Evolutionary conservation across 1,140 invertebrate species (phyloP).

Genomic region (Aphelinus certus): DNA sequence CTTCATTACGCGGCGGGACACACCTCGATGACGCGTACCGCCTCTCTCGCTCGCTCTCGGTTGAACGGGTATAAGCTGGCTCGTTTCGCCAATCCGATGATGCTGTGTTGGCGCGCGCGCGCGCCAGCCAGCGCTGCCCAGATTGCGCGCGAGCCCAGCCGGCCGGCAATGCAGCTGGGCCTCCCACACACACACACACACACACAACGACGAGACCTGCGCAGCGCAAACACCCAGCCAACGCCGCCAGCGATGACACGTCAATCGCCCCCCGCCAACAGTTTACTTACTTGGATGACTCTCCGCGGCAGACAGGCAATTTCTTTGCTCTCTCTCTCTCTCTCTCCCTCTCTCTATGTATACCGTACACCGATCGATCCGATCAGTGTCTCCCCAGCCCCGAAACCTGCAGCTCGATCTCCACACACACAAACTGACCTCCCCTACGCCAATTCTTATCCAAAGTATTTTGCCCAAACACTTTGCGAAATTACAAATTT

Average conservation of each 20-base stretch:
- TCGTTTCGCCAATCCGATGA: slow-evolving; percentile 57
- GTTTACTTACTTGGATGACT: slow-evolving; percentile 50
- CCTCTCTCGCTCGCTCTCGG: slow-evolving; percentile 37
- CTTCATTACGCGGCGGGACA: slow-evolving; percentile 53
- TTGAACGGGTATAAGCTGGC: slow-evolving; percentile 52
- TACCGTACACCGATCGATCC: no score
- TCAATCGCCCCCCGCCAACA: slow-evolving; percentile 37
- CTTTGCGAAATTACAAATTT: no score
- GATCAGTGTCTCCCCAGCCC: no score
- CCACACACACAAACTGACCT: no score
- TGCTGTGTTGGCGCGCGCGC: slow-evolving; percentile 44
- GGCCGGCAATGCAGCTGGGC: slow-evolving; percentile 23
- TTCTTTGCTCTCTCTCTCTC: no score
- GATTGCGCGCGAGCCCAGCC: slow-evolving; percentile 21
- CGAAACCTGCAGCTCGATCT: no score
- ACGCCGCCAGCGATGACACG: slow-evolving; percentile 41
- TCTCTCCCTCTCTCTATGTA: no score
- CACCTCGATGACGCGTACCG: slow-evolving; percentile 47
- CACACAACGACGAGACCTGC: no score
- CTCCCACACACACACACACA: no score
- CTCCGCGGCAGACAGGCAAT: slow-evolving; percentile 8
- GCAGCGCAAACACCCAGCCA: no score
- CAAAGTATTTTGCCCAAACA: no score
- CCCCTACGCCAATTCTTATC: no score
- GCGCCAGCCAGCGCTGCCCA: slow-evolving; percentile 35